Base-by-base conservation (phyloP, 2,113 vertebrate species). In the Mesitornis unicolor region DNA sequence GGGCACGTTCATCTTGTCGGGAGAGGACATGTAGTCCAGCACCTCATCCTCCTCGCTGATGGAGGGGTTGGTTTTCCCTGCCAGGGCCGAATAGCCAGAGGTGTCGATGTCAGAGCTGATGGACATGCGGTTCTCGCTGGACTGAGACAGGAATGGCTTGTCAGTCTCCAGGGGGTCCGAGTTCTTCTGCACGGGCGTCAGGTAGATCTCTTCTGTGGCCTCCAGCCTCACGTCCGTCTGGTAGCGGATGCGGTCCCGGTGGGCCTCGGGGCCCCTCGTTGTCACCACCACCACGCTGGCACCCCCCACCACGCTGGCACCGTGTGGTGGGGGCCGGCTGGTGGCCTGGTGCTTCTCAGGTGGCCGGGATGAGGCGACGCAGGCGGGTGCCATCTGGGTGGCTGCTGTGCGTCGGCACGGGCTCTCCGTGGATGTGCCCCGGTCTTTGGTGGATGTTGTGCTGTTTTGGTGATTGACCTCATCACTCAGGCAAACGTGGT, bases 161-260 rank as follows among this genome's bases (percentile, higher is more conserved):
- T 98, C 98, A 0, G 98, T 98, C 85, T 99, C 98, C 69, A 98
- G 92, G 3, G 98, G 95, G 86, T 99, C 99, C 0, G 98, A 98
- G 13, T 98, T 99, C 82, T 99, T 98, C 97, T 99, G 99, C 80
- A 99, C 99, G 0, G 99, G 99, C 0, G 99, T 99, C 93, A 99
- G 97, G 94, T 99, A 99, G 94, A 99, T 99, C 97, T 99, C 99
- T 98, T 99, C 99, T 0, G 99, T 99, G 74, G 99, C 99, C 85
- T 99, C 99, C 25, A 99, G 96, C 61, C 98, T 98, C 92, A 99
- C 98, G 1, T 99, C 99, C 0, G 98, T 98, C 97, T 99, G 99
- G 97, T 99, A 99, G 93, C 98, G 98, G 96, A 99, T 98, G 87
- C 98, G 98, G 89, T 99, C 99, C 73, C 98, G 98, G 80, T 99